A percentile compares a stretch with the other conserved stretches of the same genome.
These are phyloP conservation scores for human DNA, from an alignment of 2,113 vertebrate genomes.

Conservation along the genomic window DNA sequence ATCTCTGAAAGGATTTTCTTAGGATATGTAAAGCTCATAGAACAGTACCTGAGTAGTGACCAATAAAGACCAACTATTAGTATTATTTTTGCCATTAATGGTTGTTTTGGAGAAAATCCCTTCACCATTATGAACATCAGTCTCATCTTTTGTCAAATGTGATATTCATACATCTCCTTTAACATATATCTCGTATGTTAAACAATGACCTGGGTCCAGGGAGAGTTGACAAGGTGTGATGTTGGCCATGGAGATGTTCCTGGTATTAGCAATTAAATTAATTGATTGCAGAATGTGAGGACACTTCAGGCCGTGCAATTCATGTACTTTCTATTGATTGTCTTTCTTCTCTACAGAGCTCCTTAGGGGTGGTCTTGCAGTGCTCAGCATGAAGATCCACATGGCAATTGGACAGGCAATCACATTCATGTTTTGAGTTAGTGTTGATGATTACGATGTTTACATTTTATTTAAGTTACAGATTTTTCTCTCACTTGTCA, in stretches of 20 bases:
- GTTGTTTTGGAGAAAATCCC: neutral
- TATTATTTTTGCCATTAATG: neutral
- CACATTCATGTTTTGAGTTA: neutral
- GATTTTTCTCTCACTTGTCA: neutral
- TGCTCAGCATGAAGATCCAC: neutral
- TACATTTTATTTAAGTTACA: neutral
- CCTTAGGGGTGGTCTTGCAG: neutral
- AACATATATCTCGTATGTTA: neutral
- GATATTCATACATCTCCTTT: neutral
- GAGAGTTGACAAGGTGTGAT: neutral
- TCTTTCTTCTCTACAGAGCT: too few species aligned
- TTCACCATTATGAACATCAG: neutral
- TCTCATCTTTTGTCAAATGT: neutral
- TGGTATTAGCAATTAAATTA: neutral
- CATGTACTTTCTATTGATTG: neutral
- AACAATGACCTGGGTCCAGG: neutral
- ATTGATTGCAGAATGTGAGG: neutral
- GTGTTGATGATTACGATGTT: neutral
- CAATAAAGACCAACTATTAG: neutral
- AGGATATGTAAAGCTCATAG: too few species aligned
- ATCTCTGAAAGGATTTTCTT: neutral
- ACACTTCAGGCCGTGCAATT: fast-evolving
- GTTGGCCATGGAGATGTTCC: neutral
- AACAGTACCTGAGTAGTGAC: neutral
- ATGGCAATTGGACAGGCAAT: neutral